Evolutionary conservation across 2,113 vertebrate genomes (phyloP).

Genomic region (Mugil cephalus): DNA sequence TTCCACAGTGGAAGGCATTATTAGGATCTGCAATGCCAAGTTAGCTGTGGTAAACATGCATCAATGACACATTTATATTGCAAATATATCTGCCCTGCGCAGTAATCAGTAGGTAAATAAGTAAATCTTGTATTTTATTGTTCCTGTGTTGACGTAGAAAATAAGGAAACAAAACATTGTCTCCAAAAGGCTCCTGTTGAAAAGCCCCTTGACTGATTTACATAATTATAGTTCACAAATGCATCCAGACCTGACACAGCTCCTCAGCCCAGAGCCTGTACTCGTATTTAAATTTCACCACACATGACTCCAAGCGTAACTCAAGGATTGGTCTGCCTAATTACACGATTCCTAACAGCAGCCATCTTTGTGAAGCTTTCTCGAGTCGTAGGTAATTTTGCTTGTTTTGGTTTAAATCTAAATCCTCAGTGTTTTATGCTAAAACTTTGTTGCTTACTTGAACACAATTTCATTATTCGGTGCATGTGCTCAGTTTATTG

Average conservation of each 20-base stretch:
- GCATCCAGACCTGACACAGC: neutral
- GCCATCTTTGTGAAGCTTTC: neutral
- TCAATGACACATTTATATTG: constrained; percentile 27
- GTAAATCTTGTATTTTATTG: constrained; percentile 10
- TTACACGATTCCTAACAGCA: neutral
- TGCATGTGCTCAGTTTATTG: too few relatives aligned
- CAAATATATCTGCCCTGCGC: constrained; percentile 9
- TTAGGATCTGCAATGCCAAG: constrained; percentile 13
- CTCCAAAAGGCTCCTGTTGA: neutral
- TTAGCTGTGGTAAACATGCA: constrained; percentile 20
- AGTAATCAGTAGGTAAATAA: constrained; percentile 11
- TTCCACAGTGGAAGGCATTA: constrained; percentile 17
- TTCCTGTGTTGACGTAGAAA: neutral
- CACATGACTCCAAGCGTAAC: neutral
- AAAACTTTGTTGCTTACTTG: too few relatives aligned
- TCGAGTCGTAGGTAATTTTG: too few relatives aligned
- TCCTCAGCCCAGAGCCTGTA: neutral
- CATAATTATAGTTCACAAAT: neutral
- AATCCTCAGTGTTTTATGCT: too few relatives aligned
- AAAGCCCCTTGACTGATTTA: constrained; percentile 1
- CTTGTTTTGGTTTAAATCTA: too few relatives aligned
- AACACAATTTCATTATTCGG: too few relatives aligned
- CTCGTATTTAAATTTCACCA: neutral
- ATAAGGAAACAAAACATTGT: neutral
- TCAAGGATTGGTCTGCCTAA: neutral